A percentile compares a stretch with the other conserved stretches of the same genome.
phyloP scores from a whole-genome alignment of 1,140 invertebrate species.

The Luehdorfia chinensis region DNA sequence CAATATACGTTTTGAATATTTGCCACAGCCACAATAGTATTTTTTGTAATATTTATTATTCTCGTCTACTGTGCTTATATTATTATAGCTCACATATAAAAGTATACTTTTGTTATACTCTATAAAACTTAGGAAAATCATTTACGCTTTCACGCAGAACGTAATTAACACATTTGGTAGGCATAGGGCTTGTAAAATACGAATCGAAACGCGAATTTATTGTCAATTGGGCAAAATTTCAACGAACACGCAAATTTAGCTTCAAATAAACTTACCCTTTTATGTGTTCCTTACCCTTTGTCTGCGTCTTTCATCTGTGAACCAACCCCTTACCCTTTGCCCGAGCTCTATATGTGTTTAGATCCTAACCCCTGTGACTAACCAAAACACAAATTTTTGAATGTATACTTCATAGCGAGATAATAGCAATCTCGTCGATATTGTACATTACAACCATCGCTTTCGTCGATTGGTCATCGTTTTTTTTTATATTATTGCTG shows the following conservation, averaged over 20 bases:
- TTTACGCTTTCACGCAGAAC: constrained; percentile 76
- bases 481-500: constrained; percentile 31
- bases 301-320: constrained; percentile 81
- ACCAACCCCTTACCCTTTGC: constrained; percentile 71
- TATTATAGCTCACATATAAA: constrained; percentile 67
- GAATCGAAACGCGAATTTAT: constrained; percentile 59
- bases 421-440: constrained; percentile 54
- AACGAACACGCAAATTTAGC: constrained; percentile 74
- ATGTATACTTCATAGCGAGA: constrained; percentile 68
- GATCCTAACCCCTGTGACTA: constrained; percentile 74
- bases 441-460: constrained; percentile 73
- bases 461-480: constrained; percentile 60
- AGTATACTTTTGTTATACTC: constrained; percentile 63
- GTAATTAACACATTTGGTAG: constrained; percentile 63
- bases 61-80: constrained; percentile 77
- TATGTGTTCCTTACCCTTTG: constrained; percentile 80
- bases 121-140: constrained; percentile 74
- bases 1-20: constrained; percentile 28
- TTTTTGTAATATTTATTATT: constrained; percentile 76
- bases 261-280: constrained; percentile 75
- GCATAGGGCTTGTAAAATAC: constrained; percentile 63
- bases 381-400: constrained; percentile 71
- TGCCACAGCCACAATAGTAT: constrained; percentile 61
- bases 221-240: constrained; percentile 67
- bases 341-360: constrained; percentile 78